These are phyloP conservation scores for Drosophila arawakana DNA, from an alignment of 1,140 invertebrate species.

Conservation along the genomic window DNA sequence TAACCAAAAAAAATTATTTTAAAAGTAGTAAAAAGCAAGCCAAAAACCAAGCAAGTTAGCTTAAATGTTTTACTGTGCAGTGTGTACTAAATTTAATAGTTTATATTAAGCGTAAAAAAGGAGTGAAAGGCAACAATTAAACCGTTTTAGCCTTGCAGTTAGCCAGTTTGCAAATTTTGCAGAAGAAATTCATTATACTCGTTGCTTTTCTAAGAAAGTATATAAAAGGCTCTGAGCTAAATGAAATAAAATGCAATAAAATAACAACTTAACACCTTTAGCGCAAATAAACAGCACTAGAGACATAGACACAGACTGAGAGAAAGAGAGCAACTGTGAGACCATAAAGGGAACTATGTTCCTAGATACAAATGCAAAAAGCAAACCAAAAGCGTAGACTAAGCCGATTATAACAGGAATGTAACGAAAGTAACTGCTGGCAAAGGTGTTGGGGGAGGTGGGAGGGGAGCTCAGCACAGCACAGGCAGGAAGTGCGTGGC, in stretches of 20 bases:
- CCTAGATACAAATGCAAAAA: slow-evolving; percentile 69
- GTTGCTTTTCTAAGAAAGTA: slow-evolving; percentile 24
- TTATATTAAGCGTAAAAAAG: too few species aligned
- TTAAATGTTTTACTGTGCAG: too few species aligned
- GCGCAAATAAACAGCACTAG: slow-evolving; percentile 32
- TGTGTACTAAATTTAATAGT: too few species aligned
- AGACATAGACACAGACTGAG: neutral
- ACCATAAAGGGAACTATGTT: slow-evolving; percentile 52
- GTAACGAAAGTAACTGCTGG: slow-evolving; percentile 59
- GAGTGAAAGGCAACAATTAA: neutral
- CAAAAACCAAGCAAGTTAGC: neutral
- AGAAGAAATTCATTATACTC: slow-evolving; percentile 34
- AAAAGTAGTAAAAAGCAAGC: slow-evolving; percentile 19
- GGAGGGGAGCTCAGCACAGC: slow-evolving; percentile 19
- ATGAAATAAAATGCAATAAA: slow-evolving; percentile 57
- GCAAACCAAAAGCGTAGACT: slow-evolving; percentile 80
- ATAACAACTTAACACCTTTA: slow-evolving; percentile 61
- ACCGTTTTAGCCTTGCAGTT: slow-evolving; percentile 1
- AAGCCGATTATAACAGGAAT: slow-evolving; percentile 80
- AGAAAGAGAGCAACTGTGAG: slow-evolving; percentile 12
- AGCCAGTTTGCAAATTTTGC: slow-evolving; percentile 7
- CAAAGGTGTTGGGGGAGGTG: slow-evolving; percentile 10
- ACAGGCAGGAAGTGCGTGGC: slow-evolving; percentile 71
- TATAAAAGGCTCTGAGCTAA: slow-evolving; percentile 42
- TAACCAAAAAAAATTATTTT: slow-evolving; percentile 38